Evolutionary conservation across 37 sponge, comb jelly and placozoan species (phyloP).

Genomic region (Halichondria panicea): DNA sequence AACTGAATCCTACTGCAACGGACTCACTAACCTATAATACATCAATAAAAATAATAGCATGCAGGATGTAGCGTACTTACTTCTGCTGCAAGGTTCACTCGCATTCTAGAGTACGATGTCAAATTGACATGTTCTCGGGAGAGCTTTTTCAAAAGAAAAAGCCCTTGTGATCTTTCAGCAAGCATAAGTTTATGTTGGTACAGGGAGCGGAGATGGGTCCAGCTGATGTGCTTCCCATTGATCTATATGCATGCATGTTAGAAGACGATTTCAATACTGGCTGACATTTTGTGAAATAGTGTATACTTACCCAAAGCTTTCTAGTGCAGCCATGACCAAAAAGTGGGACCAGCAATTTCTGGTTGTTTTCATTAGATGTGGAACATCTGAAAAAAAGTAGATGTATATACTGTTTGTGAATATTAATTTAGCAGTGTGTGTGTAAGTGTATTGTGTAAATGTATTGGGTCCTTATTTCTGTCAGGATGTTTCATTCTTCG

Average conservation of each 20-base stretch:
- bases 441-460: too few relatives aligned
- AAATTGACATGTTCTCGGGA: slow-evolving; percentile 15
- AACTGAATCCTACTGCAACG: slow-evolving; percentile 2
- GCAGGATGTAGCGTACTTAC: not conserved
- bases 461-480: too few relatives aligned
- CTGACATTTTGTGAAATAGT: too few relatives aligned
- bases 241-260: not conserved
- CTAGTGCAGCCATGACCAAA: slow-evolving; percentile 2
- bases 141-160: slow-evolving; percentile 6
- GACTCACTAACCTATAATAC: slow-evolving; percentile 13
- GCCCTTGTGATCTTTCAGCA: not conserved
- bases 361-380: slow-evolving; percentile 17
- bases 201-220: not conserved
- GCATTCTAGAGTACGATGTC: slow-evolving; percentile 20
- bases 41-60: not conserved
- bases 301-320: slow-evolving; percentile 11
- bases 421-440: too few relatives aligned
- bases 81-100: slow-evolving; percentile 18
- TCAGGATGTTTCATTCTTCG: too few relatives aligned
- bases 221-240: slow-evolving; percentile 39
- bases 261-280: not conserved
- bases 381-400: slow-evolving; percentile 14
- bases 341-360: slow-evolving; percentile 22
- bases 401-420: too few relatives aligned
- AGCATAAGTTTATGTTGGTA: too few relatives aligned